Evolutionary conservation across 2,888 invertebrate species (phyloP), one percentile per base, ranked within the genome.

Genomic region (Trissoscelio sp.): DNA sequence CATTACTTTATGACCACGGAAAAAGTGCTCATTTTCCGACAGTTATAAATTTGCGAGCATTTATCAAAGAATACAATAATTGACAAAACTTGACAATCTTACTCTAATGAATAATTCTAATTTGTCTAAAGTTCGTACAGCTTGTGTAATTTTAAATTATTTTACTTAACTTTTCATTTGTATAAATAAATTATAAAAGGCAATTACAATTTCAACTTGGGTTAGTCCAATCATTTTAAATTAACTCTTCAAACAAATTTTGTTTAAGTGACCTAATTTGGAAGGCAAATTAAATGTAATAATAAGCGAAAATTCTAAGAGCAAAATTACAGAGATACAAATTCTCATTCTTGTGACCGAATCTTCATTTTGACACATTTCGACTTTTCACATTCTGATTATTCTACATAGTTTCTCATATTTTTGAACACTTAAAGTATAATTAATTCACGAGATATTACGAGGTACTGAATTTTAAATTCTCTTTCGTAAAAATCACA

Each of bases 1-100:
- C 37, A 28, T 28, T 58, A 28, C 14, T 44, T 46, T 34, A 28
- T 34, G 58, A 58, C 69, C 48, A 12, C 18, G 12, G n/a, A 16
- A 55, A 42, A 58, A 42, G 16, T 22, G 11, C 24, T 20, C 51
- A 16, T 31, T 31, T 51, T n/a, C 12, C 12, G 12, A 22, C 24
- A 12, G 51, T 16, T 22, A 51, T 24, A 24, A 24, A n/a, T 24
- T 51, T 22, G n/a, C 3, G n/a, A 22, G 20, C 11, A 48, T 22
- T 39, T 39, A 1, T 39, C n/a, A 39, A 34, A 34, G 9, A 34
- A 9, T 4, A 24, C 3, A 24, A 24, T 3, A 24, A n/a, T n/a
- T n/a, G n/a, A n/a, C n/a, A n/a, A n/a, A n/a, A n/a, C n/a, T n/a
- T n/a, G n/a, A n/a, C n/a, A n/a, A n/a, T n/a, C n/a, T n/a, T n/a